Base-by-base conservation (phyloP, 2,888 invertebrate genomes). In the Alloplasta piceator region DNA sequence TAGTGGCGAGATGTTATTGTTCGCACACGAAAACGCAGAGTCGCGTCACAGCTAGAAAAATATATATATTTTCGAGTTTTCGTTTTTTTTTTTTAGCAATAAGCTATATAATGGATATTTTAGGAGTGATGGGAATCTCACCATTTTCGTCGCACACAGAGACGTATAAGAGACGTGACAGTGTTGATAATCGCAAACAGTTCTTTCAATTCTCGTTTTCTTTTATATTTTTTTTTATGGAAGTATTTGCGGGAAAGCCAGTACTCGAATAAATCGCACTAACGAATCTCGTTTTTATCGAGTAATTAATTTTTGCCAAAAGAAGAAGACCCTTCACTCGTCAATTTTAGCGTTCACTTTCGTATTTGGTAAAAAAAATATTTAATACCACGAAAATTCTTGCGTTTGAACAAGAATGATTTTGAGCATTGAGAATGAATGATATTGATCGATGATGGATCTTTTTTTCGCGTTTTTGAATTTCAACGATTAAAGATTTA, bases 131-230 rank as follows among this genome's bases (percentile, higher is more conserved):
- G 89, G 89, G 91, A 91, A 87, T 89, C 92, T 92, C 92, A 92
- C 92, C 91, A 91, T 92, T 92, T 91, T 79, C 87, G 90, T 90
- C 89, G 90, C 89, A 91, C 89, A 91, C 90, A 91, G 90, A 91
- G 91, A 90, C 89, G 92, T 88, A 88, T 89, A 90, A 88, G 91
- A 92, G 91, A 92, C 89, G 90, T 91, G 92, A 91, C 87, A 90
- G 91, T 89, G 89, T 91, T 92, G 92, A 92, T 89, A 91, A 26
- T 91, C 90, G 90, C 87, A 87, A 89, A 82, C 82, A 39, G 41
- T 78, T 75, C 78, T 80, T 71, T 58, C 73, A 64, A 72, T 80
- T 14, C 67, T 43, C 43, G 26, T 55, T 55, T 26, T 80, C 76
- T 85, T 85, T 76, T 80, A 82, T 71, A 80, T 84, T 80, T 76